Conservation (phyloP, 2,113 vertebrate species). For the Tapirus terrestris region DNA sequence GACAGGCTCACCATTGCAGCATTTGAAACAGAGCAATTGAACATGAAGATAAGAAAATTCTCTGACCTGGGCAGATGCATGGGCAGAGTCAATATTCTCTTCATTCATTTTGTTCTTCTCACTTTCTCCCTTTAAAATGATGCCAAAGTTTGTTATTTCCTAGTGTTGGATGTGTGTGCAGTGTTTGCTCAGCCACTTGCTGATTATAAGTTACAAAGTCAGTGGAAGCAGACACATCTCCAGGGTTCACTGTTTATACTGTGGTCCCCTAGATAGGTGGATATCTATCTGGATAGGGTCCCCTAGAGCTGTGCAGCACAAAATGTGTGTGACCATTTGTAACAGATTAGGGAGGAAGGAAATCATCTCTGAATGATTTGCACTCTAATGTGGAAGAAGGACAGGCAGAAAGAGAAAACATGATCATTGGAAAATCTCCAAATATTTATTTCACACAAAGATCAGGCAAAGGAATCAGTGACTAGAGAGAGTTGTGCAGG, state of each 20-base stretch:
- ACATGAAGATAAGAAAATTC: neutral
- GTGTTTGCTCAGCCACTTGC: neutral
- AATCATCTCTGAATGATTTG: neutral
- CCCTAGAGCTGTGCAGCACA: neutral
- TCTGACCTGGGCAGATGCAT: neutral
- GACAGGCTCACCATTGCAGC: neutral
- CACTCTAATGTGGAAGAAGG: neutral
- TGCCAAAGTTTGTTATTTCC: neutral
- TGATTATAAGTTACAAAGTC: neutral
- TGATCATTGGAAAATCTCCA: neutral
- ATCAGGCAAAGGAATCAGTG: neutral
- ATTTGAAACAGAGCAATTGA: neutral
- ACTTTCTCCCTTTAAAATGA: neutral
- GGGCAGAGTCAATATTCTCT: neutral
- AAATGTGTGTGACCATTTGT: neutral
- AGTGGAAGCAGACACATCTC: neutral
- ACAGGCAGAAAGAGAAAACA: neutral
- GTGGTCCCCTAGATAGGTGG: neutral
- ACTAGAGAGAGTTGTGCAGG: neutral
- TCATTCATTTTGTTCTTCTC: neutral
- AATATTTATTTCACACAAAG: neutral
- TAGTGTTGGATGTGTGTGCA: neutral
- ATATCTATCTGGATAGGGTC: neutral
- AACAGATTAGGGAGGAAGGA: neutral
- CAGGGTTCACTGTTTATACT: neutral